phyloP scores from a whole-genome alignment of 2,797 vertebrate genomes.

The Helarctos malayanus region DNA sequence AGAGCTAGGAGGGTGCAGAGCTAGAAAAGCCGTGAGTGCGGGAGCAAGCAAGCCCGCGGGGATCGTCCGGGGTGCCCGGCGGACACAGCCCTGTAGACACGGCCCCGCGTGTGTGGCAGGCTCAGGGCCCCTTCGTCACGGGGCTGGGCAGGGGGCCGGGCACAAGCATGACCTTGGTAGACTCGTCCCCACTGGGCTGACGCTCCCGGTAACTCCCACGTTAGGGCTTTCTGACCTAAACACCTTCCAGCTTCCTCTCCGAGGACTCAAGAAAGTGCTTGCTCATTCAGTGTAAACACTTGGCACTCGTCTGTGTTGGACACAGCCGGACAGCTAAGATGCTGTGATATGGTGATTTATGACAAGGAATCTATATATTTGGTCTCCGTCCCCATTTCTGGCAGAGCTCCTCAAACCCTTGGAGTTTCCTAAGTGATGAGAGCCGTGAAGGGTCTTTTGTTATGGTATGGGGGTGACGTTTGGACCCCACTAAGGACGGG shows the following conservation, averaged over 20 bases:
- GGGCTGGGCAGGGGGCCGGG: accelerated
- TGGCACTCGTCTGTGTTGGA: neutral
- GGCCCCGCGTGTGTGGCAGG: neutral
- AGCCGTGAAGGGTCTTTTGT: neutral
- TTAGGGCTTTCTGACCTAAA: neutral
- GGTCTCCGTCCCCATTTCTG: neutral
- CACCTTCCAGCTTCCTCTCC: neutral
- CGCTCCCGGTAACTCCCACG: accelerated
- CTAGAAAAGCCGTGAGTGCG: neutral
- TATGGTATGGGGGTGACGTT: neutral
- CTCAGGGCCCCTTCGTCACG: neutral
- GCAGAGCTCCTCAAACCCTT: neutral
- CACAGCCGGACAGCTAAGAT: accelerated
- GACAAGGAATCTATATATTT: neutral
- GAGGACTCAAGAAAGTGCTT: accelerated
- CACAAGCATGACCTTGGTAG: accelerated
- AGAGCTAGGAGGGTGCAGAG: neutral
- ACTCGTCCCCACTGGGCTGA: too few relatives aligned
- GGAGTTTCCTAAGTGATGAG: neutral
- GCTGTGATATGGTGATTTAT: neutral
- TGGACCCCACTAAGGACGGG: neutral
- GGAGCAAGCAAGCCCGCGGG: neutral
- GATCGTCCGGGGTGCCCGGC: neutral
- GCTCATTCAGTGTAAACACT: accelerated
- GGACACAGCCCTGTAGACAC: neutral